Conservation (phyloP, 2,888 invertebrate species). For the Halocaridina rubra region DNA sequence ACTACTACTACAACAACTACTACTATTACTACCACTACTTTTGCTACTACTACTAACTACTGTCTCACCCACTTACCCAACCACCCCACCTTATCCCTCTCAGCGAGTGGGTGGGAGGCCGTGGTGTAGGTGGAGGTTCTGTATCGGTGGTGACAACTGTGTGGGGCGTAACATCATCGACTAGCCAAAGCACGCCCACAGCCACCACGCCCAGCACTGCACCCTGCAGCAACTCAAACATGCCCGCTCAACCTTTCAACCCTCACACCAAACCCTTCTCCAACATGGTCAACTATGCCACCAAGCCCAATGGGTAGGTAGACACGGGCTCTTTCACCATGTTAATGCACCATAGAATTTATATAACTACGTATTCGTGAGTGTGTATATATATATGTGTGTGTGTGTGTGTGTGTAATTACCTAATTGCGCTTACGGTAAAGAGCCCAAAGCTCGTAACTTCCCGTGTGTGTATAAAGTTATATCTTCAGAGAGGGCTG, state of each 20-base stretch:
- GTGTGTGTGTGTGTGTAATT: no score
- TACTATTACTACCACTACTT: neutral
- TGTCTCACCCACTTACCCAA: no score
- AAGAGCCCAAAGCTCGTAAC: no score
- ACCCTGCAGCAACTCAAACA: conserved; percentile 11
- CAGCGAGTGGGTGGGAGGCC: conserved; percentile 59
- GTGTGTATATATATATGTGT: no score
- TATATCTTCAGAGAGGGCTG: no score
- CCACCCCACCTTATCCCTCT: no score
- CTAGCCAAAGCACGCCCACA: conserved; percentile 34
- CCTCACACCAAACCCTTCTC: conserved; percentile 39
- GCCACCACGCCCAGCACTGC: conserved; percentile 29
- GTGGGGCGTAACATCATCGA: conserved; percentile 39
- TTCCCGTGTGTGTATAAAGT: no score
- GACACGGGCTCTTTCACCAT: no score
- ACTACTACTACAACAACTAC: neutral
- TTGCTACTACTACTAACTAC: neutral
- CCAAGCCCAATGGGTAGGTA: conserved; percentile 42
- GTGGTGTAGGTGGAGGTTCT: conserved; percentile 40
- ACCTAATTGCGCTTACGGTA: no score
- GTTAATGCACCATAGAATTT: no score
- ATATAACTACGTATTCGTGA: no score
- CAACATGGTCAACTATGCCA: conserved; percentile 46
- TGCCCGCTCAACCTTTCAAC: conserved; percentile 55
- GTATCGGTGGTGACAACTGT: conserved; percentile 56